These are phyloP conservation scores for Acrossocheilus wenchowensis DNA, from an alignment of 2,797 vertebrate species.

Conservation along the genomic window DNA sequence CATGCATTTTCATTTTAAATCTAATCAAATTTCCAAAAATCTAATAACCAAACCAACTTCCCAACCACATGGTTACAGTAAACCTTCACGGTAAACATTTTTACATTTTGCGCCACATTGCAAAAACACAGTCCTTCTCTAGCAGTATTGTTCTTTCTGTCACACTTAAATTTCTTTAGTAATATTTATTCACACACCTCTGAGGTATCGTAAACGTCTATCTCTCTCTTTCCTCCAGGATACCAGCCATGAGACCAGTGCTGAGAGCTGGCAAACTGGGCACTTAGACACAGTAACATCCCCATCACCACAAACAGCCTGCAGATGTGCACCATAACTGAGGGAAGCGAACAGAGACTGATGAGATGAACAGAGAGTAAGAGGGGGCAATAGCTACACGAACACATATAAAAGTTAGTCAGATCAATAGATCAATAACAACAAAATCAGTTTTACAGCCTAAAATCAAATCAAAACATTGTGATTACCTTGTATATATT, in stretches of 20 bases:
- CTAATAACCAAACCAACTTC: no score
- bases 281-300: constrained; percentile 73
- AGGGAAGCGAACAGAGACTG: background rate
- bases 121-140: background rate
- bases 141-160: background rate
- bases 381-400: background rate
- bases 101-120: background rate
- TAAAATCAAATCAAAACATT: background rate
- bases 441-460: background rate
- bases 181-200: constrained; percentile 72
- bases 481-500: constrained; percentile 3
- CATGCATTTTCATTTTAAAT: no score
- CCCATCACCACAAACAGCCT: constrained; percentile 78
- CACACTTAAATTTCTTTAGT: background rate
- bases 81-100: background rate
- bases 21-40: no score
- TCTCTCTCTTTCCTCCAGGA: constrained; percentile 85
- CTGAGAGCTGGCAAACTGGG: constrained; percentile 78
- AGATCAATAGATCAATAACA: background rate
- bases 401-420: background rate
- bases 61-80: no score
- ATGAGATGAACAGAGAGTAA: background rate
- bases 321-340: constrained; percentile 72
- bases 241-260: constrained; percentile 94
- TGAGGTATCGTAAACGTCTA: constrained; percentile 70